Conservation (phyloP, 2,113 vertebrate genomes). For the Aramus guarauna region DNA sequence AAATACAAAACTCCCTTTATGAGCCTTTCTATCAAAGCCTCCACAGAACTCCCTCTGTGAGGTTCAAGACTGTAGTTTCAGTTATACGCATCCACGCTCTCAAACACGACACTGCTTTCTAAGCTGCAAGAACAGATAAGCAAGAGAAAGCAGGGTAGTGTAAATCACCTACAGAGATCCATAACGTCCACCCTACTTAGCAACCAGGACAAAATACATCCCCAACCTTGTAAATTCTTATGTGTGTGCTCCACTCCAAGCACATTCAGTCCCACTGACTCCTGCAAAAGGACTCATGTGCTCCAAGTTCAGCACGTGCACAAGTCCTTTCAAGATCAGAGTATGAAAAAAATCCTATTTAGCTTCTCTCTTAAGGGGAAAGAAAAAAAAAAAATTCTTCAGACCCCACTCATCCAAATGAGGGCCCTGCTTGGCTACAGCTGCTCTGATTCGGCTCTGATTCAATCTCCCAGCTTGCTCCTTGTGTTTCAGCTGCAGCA, state of each 20-base stretch:
- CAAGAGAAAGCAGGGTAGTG: not conserved
- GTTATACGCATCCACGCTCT: rapidly evolving
- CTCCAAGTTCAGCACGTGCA: not conserved
- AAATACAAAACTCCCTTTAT: not conserved
- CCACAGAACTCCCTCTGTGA: not conserved
- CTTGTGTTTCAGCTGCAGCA: not conserved
- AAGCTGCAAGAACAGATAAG: not conserved
- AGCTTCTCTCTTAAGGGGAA: not conserved
- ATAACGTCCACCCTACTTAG: not conserved
- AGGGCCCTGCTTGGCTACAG: not conserved
- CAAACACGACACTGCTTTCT: not conserved
- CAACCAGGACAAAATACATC: not conserved
- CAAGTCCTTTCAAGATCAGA: not conserved
- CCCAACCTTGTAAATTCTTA: not conserved
- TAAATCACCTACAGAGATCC: not conserved
- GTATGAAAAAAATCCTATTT: not conserved
- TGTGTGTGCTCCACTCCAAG: not conserved
- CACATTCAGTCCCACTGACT: conserved; percentile 10
- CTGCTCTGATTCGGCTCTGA: not conserved
- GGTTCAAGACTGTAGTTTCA: not conserved
- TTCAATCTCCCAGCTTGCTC: not conserved
- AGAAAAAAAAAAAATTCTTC: not conserved
- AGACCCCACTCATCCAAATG: not conserved
- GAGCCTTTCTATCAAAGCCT: not conserved
- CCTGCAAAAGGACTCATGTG: not conserved